Evolutionary conservation across 2,888 invertebrate species (phyloP), one percentile per base, ranked within the genome.

Genomic region (Eupithecia subfuscata): DNA sequence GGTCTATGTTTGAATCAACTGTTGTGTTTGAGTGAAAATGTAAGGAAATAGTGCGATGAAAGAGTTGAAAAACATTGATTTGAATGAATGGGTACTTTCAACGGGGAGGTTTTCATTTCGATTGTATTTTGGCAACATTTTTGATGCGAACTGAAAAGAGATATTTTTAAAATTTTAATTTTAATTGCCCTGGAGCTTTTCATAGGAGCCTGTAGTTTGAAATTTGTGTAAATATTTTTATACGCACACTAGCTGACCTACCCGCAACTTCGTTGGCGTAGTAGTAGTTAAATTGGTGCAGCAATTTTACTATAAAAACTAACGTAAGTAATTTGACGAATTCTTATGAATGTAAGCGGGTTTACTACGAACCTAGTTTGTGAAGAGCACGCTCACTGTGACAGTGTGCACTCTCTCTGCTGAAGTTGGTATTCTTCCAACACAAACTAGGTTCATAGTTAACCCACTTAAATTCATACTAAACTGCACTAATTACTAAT

Each of bases 41-140:
- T 73, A 64, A 25, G 64, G 70, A 76, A 73, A 68, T 76, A 73
- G 70, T 60, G 43, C 22, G 25, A 63, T 63, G 65, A 71, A 75
- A 63, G 71, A 40, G 67, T 60, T 73, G 56, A 72, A 56, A 71
- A 40, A 60, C 70, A 63, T 75, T 70, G 48, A 70, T 75, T 73
- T 73, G 67, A 60, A 69, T 18, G 68, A 75, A 60, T 34, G 9
- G 9, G 3, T 56, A 64, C 37, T 22, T 43, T 56, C 22, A 68
- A 67, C 0, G 70, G 22, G 52, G 40, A 45, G 18, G 34, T 69
- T 56, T 60, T 6, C n/a, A 48, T 52, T 75, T 70, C 22, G 40
- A 22, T 69, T 74, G 34, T 14, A 12, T n/a, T 22, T 37, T 22
- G 40, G 25, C 16, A 14, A 68, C 16, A 37, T 65, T 11, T 34